Base-by-base conservation (phyloP, 2,113 vertebrate genomes). In the Ranitomeya variabilis region DNA sequence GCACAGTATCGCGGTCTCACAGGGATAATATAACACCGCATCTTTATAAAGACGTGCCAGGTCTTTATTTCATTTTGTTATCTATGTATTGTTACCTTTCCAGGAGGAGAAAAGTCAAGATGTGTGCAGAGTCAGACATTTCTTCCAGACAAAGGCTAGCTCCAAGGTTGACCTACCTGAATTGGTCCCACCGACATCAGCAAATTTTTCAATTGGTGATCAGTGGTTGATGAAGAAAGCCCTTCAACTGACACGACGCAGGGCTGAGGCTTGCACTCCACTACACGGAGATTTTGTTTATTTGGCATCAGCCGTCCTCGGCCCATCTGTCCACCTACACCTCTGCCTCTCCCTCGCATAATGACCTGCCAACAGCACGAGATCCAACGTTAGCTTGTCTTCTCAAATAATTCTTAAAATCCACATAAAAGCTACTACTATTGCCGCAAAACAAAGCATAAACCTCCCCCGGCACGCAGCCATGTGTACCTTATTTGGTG, bases 141-240 rank as follows among this genome's bases (percentile, higher is more conserved):
- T 26, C 52, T 26, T n/a, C 19, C 73, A 52, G 73, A 76, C 73
- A 76, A 81, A 37, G 55, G 57, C 57, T 19, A 18, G 23, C 82
- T 21, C 37, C 0, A 21, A 86, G 66, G 89, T 59, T 59, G 77
- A 91, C 93, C 85, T 93, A 99, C 98, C 97, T 99, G 97, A 86
- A 99, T 97, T 91, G 98, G 98, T 66, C 98, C 98, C 83, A 99
- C 97, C 23, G 98, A 99, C 93, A 95, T 95, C 90, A 99, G 96
- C 89, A 99, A 95, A 94, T 96, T 98, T 93, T 95, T 95, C 92
- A 99, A 96, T 90, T 99, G 98, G 90, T 91, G 90, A 31, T 98
- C 97, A 0, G 97, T 98, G 83, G 98, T 99, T 91, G 97, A 98
- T 6, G 97, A 96, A 73, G 98, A 99, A 90, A 99, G 97, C 83